Percentiles rank a stretch among this genome's conserved stretches.
phyloP scores from a whole-genome alignment of 2,113 vertebrate species.

The Heteronetta atricapilla region DNA sequence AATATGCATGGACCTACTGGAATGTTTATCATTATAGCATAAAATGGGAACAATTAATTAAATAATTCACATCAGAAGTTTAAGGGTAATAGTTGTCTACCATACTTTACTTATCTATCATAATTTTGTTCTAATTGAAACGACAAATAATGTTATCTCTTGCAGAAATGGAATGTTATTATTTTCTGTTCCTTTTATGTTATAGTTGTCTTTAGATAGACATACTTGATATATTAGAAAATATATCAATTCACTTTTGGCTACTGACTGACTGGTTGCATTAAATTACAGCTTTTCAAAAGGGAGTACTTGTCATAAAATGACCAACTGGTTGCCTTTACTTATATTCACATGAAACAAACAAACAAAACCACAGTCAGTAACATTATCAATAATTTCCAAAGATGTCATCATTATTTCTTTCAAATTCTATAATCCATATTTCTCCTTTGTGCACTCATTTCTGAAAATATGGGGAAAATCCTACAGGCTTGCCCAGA shows the following conservation, averaged over 20 bases:
- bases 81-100: background rate
- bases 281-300: background rate
- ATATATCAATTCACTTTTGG: background rate
- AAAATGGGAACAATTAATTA: constrained; percentile 30
- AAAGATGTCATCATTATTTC: background rate
- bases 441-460: background rate
- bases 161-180: background rate
- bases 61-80: constrained; percentile 17
- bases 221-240: background rate
- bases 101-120: background rate
- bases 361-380: background rate
- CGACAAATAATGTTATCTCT: background rate
- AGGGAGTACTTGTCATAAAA: background rate
- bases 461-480: background rate
- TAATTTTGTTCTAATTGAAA: background rate
- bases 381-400: background rate
- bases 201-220: background rate
- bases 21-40: background rate
- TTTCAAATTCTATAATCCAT: background rate
- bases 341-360: background rate
- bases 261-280: background rate
- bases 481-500: background rate
- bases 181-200: background rate
- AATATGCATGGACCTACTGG: constrained; percentile 18
- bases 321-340: background rate